phyloP scores from a whole-genome alignment of 2,888 invertebrate genomes.

The Sphaerophoria rueppellii region DNA sequence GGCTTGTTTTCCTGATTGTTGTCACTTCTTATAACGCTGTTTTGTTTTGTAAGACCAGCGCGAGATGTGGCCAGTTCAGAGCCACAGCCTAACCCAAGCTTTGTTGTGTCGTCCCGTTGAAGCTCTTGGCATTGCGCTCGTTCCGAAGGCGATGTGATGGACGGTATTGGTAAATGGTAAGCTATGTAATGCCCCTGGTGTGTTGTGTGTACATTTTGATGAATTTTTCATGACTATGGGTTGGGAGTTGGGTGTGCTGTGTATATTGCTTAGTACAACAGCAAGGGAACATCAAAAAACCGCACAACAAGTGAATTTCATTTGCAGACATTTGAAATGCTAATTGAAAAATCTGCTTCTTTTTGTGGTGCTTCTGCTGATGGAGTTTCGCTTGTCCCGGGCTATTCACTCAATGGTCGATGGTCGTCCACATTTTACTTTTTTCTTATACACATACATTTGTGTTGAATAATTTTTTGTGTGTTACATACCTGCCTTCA shows the following conservation, averaged over 20 bases:
- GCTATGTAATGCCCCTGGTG: not conserved
- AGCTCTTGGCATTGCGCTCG: not conserved
- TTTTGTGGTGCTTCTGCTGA: slow-evolving; percentile 31
- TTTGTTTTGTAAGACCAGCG: slow-evolving; percentile 3
- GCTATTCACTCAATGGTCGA: not conserved
- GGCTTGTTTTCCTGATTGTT: slow-evolving; percentile 26
- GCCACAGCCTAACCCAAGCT: not conserved
- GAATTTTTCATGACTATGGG: slow-evolving; percentile 57
- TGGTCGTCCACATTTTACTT: not conserved
- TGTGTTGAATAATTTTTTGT: slow-evolving; percentile 59
- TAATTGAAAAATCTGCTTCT: slow-evolving; percentile 68
- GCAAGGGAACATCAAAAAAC: slow-evolving; percentile 17
- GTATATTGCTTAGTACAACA: not conserved
- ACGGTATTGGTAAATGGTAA: not conserved
- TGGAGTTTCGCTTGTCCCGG: not conserved
- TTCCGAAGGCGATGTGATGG: not conserved
- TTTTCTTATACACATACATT: slow-evolving; percentile 9
- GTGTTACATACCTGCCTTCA: slow-evolving; percentile 61
- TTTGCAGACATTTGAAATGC: slow-evolving; percentile 71
- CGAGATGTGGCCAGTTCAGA: too few species aligned
- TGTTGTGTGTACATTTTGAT: slow-evolving; percentile 44
- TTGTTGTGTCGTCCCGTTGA: not conserved
- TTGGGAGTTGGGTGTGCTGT: slow-evolving; percentile 53
- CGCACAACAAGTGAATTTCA: slow-evolving; percentile 69
- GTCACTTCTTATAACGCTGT: slow-evolving; percentile 1